Evolutionary conservation across 2,888 invertebrate genomes (phyloP).

Genomic region (Phortica magna): DNA sequence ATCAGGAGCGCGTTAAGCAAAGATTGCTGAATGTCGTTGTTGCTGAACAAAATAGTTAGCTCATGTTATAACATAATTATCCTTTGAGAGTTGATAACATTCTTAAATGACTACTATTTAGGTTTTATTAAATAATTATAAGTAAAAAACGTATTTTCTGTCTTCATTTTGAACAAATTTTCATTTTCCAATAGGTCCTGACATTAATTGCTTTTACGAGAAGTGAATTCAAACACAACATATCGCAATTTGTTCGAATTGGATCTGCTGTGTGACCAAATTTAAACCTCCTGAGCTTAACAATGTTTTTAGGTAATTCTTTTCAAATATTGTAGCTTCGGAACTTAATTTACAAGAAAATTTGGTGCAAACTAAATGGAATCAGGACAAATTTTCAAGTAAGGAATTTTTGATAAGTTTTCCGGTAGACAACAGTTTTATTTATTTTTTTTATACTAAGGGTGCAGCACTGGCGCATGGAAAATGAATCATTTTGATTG

Average conservation of each 20-base stretch:
- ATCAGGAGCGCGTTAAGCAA: slow-evolving; percentile 50
- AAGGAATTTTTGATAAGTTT: not conserved
- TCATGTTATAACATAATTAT: too few species aligned
- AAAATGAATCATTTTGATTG: not conserved
- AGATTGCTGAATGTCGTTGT: slow-evolving; percentile 41
- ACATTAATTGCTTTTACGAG: too few species aligned
- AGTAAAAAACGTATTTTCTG: not conserved
- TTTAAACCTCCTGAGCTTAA: too few species aligned
- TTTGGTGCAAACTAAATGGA: not conserved
- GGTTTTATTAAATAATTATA: not conserved
- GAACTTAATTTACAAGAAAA: not conserved
- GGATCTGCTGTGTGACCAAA: not conserved
- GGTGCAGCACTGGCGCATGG: not conserved
- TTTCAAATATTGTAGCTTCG: not conserved
- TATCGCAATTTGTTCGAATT: not conserved
- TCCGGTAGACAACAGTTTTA: too few species aligned
- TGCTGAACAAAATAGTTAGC: not conserved
- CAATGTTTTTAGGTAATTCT: not conserved
- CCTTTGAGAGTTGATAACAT: not conserved
- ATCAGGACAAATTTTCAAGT: not conserved
- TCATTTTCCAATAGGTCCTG: too few species aligned
- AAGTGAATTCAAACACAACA: too few species aligned
- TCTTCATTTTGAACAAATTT: not conserved
- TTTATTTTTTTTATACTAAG: too few species aligned
- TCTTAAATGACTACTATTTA: not conserved